These are phyloP conservation scores for Galleria mellonella DNA, from an alignment of 1,140 invertebrate species.

Conservation along the genomic window DNA sequence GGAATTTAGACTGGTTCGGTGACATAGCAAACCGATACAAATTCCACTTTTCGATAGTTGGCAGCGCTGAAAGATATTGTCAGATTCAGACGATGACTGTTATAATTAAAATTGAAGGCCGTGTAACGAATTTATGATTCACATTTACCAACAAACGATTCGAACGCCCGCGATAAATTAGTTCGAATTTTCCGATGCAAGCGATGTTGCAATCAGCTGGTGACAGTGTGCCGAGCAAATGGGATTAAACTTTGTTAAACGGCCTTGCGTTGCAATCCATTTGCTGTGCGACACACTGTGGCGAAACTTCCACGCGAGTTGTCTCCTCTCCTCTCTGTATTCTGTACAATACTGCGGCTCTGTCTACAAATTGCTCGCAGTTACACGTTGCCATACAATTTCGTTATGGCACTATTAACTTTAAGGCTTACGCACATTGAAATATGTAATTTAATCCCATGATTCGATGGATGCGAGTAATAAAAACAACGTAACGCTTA, in stretches of 20 bases:
- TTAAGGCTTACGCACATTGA: too few relatives aligned
- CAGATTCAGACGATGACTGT: too few relatives aligned
- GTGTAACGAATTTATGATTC: conserved; percentile 39
- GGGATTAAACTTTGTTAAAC: conserved; percentile 67
- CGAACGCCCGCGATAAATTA: conserved; percentile 43
- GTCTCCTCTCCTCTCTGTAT: conserved; percentile 12
- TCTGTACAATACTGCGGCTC: background rate
- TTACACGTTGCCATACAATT: conserved; percentile 42
- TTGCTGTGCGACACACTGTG: conserved; percentile 49
- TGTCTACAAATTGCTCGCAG: conserved; percentile 26
- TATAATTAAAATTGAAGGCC: conserved; percentile 24
- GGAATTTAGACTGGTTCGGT: conserved; percentile 42
- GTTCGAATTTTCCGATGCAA: conserved; percentile 42
- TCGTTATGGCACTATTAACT: conserved; percentile 24
- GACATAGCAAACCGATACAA: conserved; percentile 14
- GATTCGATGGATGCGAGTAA: too few relatives aligned
- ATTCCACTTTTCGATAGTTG: conserved; percentile 2
- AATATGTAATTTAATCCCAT: too few relatives aligned
- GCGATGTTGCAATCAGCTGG: conserved; percentile 49
- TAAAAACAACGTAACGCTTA: too few relatives aligned
- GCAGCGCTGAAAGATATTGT: too few relatives aligned
- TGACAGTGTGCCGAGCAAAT: conserved; percentile 48
- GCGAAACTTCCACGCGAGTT: conserved; percentile 40
- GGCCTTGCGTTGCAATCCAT: conserved; percentile 62
- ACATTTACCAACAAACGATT: conserved; percentile 28